Evolutionary conservation across 2,888 invertebrate species (phyloP).

Genomic region (Pammene aurita): DNA sequence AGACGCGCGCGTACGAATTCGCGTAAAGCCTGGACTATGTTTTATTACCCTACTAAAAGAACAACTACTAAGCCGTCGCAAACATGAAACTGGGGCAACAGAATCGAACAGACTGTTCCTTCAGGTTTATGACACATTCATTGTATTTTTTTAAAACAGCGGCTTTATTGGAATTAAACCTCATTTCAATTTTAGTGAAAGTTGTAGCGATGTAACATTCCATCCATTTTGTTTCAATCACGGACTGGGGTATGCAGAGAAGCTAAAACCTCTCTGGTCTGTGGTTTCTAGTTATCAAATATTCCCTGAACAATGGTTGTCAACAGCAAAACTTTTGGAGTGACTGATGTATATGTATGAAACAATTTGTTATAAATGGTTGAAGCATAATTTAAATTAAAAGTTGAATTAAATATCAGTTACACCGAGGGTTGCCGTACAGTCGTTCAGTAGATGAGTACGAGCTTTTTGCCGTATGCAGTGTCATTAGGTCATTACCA

Average conservation of each 20-base stretch:
- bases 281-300: conserved; percentile 17
- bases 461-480: conserved; percentile 16
- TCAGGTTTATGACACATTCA: conserved; percentile 20
- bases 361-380: conserved; percentile 11
- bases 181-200: not conserved
- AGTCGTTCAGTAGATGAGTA: not conserved
- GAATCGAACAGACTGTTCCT: not conserved
- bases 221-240: conserved; percentile 12
- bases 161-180: not conserved
- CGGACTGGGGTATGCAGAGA: too few relatives aligned
- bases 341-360: conserved; percentile 17
- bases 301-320: conserved; percentile 26
- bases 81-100: conserved; percentile 25
- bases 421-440: conserved; percentile 50
- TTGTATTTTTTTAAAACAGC: conserved; percentile 23
- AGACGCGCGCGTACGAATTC: conserved; percentile 24
- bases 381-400: conserved; percentile 55
- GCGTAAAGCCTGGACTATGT: conserved; percentile 27
- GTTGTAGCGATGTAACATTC: conserved; percentile 5
- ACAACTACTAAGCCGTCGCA: conserved; percentile 22
- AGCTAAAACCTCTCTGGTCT: too few relatives aligned
- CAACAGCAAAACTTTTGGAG: conserved; percentile 33
- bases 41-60: conserved; percentile 35
- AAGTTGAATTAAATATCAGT: conserved; percentile 56
- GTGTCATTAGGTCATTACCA: conserved; percentile 16